A percentile compares a stretch with the other conserved stretches of the same genome.
phyloP scores from a whole-genome alignment of 2,888 invertebrate genomes.

The Pseudococcus viburni region DNA sequence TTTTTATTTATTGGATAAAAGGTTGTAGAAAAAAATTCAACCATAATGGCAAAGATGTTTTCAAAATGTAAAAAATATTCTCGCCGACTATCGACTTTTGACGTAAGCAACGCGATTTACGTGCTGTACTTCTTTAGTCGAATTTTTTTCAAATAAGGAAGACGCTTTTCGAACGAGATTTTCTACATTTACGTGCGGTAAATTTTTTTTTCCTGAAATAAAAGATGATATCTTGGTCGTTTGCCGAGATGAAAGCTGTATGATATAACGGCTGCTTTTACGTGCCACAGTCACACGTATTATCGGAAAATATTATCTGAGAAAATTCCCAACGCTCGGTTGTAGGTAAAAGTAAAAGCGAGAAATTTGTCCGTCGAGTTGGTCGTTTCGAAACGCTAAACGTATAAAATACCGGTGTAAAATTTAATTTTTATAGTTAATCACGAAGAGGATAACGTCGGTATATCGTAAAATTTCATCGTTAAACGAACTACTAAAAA shows the following conservation, averaged over 20 bases:
- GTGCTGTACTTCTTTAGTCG: not conserved
- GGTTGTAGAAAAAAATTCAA: not conserved
- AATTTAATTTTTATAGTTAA: slow-evolving; percentile 43
- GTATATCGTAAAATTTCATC: slow-evolving; percentile 21
- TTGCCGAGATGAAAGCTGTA: not conserved
- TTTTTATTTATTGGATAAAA: slow-evolving; percentile 10
- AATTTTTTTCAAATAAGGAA: slow-evolving; percentile 9
- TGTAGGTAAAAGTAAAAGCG: not conserved
- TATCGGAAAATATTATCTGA: slow-evolving; percentile 25
- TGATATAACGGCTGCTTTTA: not conserved
- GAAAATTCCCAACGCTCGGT: not conserved
- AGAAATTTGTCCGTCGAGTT: not conserved
- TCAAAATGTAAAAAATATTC: slow-evolving; percentile 9
- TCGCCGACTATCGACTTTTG: not conserved
- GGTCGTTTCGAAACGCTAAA: not conserved
- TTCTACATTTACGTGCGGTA: not conserved
- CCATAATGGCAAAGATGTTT: slow-evolving; percentile 1
- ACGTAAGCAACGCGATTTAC: not conserved
- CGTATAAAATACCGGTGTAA: not conserved
- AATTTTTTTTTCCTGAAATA: slow-evolving; percentile 9
- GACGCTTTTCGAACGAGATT: not conserved
- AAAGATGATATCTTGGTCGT: slow-evolving; percentile 43
- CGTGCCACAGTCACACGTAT: not conserved
- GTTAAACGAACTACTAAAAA: slow-evolving; percentile 30
- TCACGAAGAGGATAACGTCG: not conserved